Base-by-base conservation (phyloP, 2,113 vertebrate genomes). In the Hyla sarda region DNA sequence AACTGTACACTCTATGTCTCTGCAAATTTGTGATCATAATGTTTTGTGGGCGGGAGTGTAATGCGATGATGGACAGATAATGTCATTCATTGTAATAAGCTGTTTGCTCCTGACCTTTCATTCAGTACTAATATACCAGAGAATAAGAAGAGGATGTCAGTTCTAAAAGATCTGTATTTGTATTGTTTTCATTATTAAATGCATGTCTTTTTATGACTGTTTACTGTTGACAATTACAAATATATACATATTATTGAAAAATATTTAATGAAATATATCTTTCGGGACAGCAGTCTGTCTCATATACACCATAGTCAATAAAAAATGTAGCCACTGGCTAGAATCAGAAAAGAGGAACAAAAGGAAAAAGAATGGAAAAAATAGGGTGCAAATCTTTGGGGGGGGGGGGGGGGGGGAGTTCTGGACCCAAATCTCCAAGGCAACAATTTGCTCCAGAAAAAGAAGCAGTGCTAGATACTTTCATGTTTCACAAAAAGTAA, bases 11-110 rank as follows among this genome's bases (percentile, higher is more conserved):
- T 16, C 78, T 47, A 14, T 75, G 65, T 84, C 47, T 84, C 52
- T 56, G n/a, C 41, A 62, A n/a, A 72, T 84, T 34, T 80, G 54
- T 41, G 50, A 80, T 80, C 32, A n/a, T 34, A 37, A 17, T 81
- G 34, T 82, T 76, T 67, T 86, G 47, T 71, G 84, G 65, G 65
- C 37, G 77, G 41, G 65, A 45, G 76, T 72, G 48, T 76, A 81
- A 81, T 86, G 25, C 80, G 56, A 91, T 87, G 74, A 91, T 88
- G 5, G 62, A 82, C 84, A 90, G 88, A 89, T 90, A 91, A 91
- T 89, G 90, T 91, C 17, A 82, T 89, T 37, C 67, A 86, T 89
- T 88, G 62, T 88, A 92, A 90, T 89, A 88, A 92, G 82, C 25
- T 89, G 6, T 65, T 90, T 71, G 90, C 2, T 41, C 89, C 89